Evolutionary conservation across 2,888 invertebrate species (phyloP).

Genomic region (Crepidodera aurea): DNA sequence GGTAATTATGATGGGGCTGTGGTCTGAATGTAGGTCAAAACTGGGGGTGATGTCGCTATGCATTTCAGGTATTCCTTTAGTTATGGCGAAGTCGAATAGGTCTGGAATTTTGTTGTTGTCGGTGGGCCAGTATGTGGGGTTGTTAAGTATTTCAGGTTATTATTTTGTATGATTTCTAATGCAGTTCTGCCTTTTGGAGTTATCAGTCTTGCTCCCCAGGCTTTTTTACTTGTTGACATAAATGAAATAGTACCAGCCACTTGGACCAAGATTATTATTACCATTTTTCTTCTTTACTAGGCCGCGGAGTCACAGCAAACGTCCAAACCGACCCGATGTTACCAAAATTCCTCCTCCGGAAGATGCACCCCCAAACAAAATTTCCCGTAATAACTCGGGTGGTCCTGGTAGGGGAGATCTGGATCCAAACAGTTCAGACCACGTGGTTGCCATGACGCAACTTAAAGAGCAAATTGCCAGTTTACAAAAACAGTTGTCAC

Average conservation of each 20-base stretch:
- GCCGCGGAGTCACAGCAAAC: slow-evolving; percentile 74
- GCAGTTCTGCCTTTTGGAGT: too few species aligned
- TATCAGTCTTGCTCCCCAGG: too few species aligned
- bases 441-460: slow-evolving; percentile 94
- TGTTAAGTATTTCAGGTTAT: too few species aligned
- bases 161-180: too few species aligned
- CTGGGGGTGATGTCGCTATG: too few species aligned
- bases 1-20: background rate
- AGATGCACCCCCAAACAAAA: slow-evolving; percentile 62
- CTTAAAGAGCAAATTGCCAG: slow-evolving; percentile 93
- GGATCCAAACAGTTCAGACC: slow-evolving; percentile 89
- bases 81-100: background rate
- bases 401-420: slow-evolving; percentile 63
- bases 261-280: too few species aligned
- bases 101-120: too few species aligned
- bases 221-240: too few species aligned
- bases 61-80: too few species aligned
- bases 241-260: too few species aligned
- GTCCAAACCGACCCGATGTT: slow-evolving; percentile 73
- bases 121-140: too few species aligned
- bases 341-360: slow-evolving; percentile 65
- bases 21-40: too few species aligned
- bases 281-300: slow-evolving; percentile 57
- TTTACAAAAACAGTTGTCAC: slow-evolving; percentile 84
- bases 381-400: slow-evolving; percentile 61